phyloP scores from a whole-genome alignment of 2,113 vertebrate genomes.

The Salvelinus alpinus region DNA sequence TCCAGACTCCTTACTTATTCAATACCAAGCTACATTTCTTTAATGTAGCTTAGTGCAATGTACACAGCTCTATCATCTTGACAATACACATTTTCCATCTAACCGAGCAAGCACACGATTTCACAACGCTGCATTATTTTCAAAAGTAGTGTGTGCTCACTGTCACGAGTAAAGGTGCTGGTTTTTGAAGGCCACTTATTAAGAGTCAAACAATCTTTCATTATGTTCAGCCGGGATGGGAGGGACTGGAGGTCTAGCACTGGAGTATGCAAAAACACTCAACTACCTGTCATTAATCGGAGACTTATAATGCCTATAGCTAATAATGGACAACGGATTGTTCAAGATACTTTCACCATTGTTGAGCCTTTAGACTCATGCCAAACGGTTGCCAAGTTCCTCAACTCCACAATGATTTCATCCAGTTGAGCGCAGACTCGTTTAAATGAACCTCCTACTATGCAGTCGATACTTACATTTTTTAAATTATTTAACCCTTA shows the following conservation, averaged over 20 bases:
- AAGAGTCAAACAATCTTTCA: background rate
- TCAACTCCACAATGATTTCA: too few species aligned
- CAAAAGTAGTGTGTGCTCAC: background rate
- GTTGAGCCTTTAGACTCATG: too few species aligned
- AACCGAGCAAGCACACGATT: background rate
- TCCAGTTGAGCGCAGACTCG: too few species aligned
- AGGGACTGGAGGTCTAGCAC: background rate
- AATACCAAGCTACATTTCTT: background rate
- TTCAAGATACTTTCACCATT: too few species aligned
- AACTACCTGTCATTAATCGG: background rate
- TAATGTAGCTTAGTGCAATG: background rate
- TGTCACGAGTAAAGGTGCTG: background rate
- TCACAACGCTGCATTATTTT: background rate
- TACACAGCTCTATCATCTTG: background rate
- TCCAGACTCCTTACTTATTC: too few species aligned
- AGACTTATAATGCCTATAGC: background rate
- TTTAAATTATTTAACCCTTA: too few species aligned
- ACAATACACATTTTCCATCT: background rate
- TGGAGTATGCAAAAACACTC: background rate
- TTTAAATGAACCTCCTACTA: too few species aligned
- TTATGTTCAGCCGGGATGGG: background rate
- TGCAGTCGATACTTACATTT: too few species aligned
- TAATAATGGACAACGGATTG: background rate
- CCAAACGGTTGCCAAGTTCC: too few species aligned
- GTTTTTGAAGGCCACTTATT: background rate